Evolutionary conservation across 1,140 invertebrate genomes (phyloP), one percentile per base, ranked within the genome.

Genomic region (Aphidius ervi): DNA sequence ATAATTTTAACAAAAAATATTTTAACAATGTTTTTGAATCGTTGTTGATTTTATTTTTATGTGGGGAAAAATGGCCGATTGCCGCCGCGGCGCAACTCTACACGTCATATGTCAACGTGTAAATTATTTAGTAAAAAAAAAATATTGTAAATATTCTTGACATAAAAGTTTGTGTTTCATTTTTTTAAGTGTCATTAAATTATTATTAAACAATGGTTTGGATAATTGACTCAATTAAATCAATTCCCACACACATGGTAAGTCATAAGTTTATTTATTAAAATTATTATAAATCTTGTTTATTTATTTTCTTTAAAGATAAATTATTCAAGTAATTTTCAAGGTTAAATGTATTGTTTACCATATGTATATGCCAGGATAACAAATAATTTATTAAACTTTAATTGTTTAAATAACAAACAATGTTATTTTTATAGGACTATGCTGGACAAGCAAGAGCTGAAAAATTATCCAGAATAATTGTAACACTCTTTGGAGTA

Each of bases 371-470:
- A 54, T 39, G 16, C 42, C 16, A 16, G 16, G 16, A 16, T 16
- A 37, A 59, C 46, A 43, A 52, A 10, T 58, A 5, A 16, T 16
- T 16, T 8, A 53, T n/a, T n/a, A 42, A 47, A 50, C 47, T 46
- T 53, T 56, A 43, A 63, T 64, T 9, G 46, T 40, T 37, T 47
- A 50, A 41, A 61, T 61, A 20, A 46, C 41, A 60, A 62, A 52
- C 45, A 64, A 53, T 63, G 59, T 62, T 63, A 67, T 65, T 56
- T 61, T 74, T 74, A 61, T 73, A 91, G 92, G 94, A 97, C 73
- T 97, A 92, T 82, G 93, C 90, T 61, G 94, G 94, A 0, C 94
- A 97, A 81, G 88, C 87, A 6, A 87, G 85, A 75, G 93, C 94
- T 16, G 94, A 97, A 77, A 90, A 87, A 72, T 81, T 92, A 54